Evolutionary conservation across 2,113 vertebrate genomes (phyloP).

Genomic region (Neogale vison): DNA sequence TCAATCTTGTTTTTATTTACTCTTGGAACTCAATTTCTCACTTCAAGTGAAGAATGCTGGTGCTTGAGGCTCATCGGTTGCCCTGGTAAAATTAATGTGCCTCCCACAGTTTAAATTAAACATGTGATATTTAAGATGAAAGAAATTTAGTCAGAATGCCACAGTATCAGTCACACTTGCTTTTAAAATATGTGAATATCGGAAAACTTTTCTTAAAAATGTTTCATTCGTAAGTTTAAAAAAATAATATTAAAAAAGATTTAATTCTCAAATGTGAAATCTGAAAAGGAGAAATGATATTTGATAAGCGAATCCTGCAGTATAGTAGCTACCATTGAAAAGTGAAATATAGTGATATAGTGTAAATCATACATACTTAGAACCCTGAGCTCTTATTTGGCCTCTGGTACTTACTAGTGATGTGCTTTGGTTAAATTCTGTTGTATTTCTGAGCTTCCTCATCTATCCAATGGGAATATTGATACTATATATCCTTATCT

Average conservation of each 20-base stretch:
- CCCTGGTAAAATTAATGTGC: slow-evolving; percentile 87
- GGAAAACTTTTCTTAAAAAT: slow-evolving; percentile 57
- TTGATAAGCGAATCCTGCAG: not conserved
- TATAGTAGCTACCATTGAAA: not conserved
- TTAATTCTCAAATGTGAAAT: not conserved
- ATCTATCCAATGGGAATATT: not conserved
- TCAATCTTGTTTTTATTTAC: slow-evolving; percentile 94
- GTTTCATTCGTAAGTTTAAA: slow-evolving; percentile 24
- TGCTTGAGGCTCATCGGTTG: slow-evolving; percentile 87
- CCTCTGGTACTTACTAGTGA: not conserved
- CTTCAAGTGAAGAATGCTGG: slow-evolving; percentile 87
- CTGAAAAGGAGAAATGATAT: slow-evolving; percentile 46
- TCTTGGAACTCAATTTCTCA: slow-evolving; percentile 91
- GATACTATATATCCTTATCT: not conserved
- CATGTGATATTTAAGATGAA: slow-evolving; percentile 79
- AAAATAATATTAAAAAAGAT: slow-evolving; percentile 46
- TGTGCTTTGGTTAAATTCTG: not conserved
- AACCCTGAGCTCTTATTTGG: not conserved
- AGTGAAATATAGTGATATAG: not conserved
- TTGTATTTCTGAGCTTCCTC: not conserved
- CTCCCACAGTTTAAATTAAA: slow-evolving; percentile 83
- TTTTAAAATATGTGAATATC: slow-evolving; percentile 49
- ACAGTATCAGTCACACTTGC: slow-evolving; percentile 62
- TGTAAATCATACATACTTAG: not conserved
- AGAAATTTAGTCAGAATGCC: slow-evolving; percentile 64